Evolutionary conservation across 2,797 vertebrate genomes (phyloP).

Genomic region (Etheostoma nigrum): DNA sequence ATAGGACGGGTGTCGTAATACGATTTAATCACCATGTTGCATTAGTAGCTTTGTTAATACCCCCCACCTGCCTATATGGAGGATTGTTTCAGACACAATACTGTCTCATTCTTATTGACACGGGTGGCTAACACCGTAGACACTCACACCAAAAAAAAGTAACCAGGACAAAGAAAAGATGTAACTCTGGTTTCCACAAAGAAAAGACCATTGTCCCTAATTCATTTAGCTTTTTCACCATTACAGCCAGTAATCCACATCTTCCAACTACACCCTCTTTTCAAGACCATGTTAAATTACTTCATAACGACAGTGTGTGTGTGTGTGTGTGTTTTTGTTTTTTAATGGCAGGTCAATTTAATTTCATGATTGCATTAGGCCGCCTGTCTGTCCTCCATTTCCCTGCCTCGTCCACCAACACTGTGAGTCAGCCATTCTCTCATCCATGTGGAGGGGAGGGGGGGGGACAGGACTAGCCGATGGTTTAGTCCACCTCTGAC

Average conservation of each 20-base stretch:
- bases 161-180: neutral
- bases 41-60: neutral
- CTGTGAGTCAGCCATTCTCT: constrained; percentile 81
- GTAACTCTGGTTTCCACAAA: neutral
- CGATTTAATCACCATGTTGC: neutral
- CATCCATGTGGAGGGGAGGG: constrained; percentile 43
- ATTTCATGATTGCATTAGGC: constrained; percentile 79
- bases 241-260: constrained; percentile 47
- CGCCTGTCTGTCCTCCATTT: constrained; percentile 69
- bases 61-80: neutral
- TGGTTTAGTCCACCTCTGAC: constrained; percentile 67
- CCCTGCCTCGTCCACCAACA: constrained; percentile 68
- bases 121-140: constrained; percentile 4
- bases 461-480: constrained; percentile 18
- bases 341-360: constrained; percentile 66
- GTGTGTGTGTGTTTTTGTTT: constrained; percentile 5
- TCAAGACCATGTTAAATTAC: constrained; percentile 51
- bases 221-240: neutral
- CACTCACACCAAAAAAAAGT: neutral
- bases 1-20: too few species aligned
- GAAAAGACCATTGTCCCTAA: neutral
- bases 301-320: constrained; percentile 51
- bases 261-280: constrained; percentile 31
- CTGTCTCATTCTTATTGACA: neutral
- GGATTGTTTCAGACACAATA: constrained; percentile 1